These are phyloP conservation scores for Mya arenaria DNA, from an alignment of 1,140 invertebrate species.

Conservation along the genomic window DNA sequence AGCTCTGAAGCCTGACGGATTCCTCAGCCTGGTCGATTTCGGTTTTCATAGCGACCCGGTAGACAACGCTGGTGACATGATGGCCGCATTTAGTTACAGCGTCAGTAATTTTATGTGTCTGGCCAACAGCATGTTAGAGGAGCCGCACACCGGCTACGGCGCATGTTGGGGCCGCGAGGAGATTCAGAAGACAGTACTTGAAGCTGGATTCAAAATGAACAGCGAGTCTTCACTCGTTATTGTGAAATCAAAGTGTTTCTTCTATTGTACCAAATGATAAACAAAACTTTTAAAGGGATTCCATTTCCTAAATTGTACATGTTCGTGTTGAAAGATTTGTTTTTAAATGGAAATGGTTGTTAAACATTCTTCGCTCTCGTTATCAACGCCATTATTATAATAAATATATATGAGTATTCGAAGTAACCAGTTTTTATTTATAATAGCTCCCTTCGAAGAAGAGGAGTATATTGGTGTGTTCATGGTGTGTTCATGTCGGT, in stretches of 20 bases:
- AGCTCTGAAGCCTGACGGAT: constrained; percentile 54
- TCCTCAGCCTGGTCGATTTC: constrained; percentile 57
- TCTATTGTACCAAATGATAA: constrained; percentile 32
- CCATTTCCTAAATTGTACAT: not conserved
- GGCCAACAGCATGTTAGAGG: constrained; percentile 47
- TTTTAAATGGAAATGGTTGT: no score
- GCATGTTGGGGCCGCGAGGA: constrained; percentile 50
- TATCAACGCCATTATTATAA: no score
- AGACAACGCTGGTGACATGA: constrained; percentile 59
- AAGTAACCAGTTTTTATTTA: no score
- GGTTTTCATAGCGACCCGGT: constrained; percentile 51
- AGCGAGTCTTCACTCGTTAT: not conserved
- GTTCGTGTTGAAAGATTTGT: no score
- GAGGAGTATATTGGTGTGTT: no score
- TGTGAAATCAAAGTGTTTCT: constrained; percentile 20
- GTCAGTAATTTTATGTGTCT: constrained; percentile 55
- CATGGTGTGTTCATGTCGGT: no score
- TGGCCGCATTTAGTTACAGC: constrained; percentile 67
- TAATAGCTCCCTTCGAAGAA: no score
- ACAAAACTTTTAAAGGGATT: no score
- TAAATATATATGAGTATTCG: no score
- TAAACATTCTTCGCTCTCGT: no score
- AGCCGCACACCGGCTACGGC: constrained; percentile 41
- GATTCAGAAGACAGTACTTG: constrained; percentile 16
- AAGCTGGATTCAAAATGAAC: not conserved